A percentile compares a stretch with the other conserved stretches of the same genome.
Evolutionary conservation across 2,797 vertebrate genomes (phyloP).

Genomic region (Valencia hispanica): DNA sequence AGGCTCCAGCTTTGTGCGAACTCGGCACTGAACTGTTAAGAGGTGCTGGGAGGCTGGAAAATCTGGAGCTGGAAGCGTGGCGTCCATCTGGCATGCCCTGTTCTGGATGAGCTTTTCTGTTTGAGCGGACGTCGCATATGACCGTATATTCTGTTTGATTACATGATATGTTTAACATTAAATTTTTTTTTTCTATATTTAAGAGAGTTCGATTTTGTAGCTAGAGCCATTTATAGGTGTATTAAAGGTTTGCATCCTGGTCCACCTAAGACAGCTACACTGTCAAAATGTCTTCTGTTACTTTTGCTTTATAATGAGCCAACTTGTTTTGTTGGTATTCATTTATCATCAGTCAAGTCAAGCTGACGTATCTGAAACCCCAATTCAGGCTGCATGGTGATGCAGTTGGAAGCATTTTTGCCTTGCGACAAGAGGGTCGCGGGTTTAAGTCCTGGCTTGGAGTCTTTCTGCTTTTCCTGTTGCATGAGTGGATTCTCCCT

Average conservation of each 20-base stretch:
- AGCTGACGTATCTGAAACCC: no score
- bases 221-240: neutral
- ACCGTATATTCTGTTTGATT: neutral
- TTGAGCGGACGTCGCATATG: neutral
- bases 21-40: no score
- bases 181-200: no score
- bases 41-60: neutral
- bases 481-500: no score
- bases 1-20: neutral
- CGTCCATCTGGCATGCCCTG: neutral
- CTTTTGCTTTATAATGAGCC: neutral
- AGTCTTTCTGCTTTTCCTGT: no score
- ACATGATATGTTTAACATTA: neutral
- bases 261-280: neutral
- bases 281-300: neutral
- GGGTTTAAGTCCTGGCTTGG: no score
- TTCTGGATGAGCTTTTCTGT: constrained; percentile 4
- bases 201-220: neutral
- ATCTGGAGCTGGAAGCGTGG: neutral
- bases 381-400: no score
- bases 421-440: no score
- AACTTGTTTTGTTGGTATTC: neutral
- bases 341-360: neutral
- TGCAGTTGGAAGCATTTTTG: no score
- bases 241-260: neutral